A percentile compares a stretch with the other conserved stretches of the same genome.
phyloP scores from a whole-genome alignment of 2,113 vertebrate genomes.

The Lepus timidus region DNA sequence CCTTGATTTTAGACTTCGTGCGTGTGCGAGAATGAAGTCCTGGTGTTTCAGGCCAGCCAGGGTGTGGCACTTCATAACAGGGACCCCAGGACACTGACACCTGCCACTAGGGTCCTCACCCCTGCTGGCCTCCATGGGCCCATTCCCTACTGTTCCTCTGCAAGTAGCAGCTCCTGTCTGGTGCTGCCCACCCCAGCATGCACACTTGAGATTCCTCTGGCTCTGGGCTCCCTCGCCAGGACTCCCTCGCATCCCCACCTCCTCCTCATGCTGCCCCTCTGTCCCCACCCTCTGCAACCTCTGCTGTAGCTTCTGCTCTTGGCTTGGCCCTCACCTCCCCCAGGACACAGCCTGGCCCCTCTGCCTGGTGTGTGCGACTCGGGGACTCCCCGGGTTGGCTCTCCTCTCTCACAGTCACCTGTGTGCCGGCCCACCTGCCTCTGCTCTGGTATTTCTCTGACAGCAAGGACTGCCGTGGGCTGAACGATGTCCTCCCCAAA shows the following conservation, averaged over 20 bases:
- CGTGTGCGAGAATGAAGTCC: background rate
- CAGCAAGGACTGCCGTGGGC: too few relatives aligned
- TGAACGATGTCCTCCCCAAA: too few relatives aligned
- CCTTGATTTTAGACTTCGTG: background rate
- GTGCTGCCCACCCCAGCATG: background rate
- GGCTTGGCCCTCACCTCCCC: background rate
- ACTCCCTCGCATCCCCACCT: background rate
- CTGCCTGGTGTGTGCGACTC: background rate
- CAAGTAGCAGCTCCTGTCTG: too few relatives aligned
- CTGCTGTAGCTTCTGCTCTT: background rate
- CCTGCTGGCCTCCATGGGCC: background rate
- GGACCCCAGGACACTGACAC: background rate
- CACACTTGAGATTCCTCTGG: background rate
- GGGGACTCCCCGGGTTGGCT: background rate
- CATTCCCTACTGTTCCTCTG: background rate
- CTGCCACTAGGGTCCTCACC: fast-evolving
- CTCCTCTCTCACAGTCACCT: background rate
- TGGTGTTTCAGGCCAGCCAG: background rate
- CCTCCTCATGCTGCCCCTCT: background rate
- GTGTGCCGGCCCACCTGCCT: background rate
- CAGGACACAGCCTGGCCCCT: background rate
- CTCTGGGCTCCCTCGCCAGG: too few relatives aligned
- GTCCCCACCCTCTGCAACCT: background rate
- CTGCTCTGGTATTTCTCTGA: background rate
- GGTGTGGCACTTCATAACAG: background rate